Evolutionary conservation across 2,888 invertebrate species (phyloP).

Genomic region (Leptinotarsa tumamoca): DNA sequence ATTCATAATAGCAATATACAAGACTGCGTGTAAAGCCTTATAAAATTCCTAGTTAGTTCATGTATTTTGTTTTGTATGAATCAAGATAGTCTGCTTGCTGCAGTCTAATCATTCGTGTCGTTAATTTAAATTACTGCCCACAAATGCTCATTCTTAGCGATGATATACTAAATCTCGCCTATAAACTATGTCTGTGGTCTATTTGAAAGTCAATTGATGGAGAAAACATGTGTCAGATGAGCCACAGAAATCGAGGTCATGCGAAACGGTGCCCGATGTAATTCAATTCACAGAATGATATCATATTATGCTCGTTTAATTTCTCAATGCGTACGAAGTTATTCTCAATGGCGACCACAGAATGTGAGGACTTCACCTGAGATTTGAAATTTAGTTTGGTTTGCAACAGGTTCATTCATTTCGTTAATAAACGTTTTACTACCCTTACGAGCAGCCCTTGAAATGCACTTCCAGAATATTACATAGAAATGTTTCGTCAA

Average conservation of each 20-base stretch:
- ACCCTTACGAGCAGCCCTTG: no score
- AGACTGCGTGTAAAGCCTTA: no score
- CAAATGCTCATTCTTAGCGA: background rate
- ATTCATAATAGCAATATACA: no score
- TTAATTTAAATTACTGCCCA: background rate
- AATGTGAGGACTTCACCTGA: background rate
- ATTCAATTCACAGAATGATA: constrained; percentile 12
- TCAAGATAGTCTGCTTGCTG: no score
- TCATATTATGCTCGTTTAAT: constrained; percentile 13
- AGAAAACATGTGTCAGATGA: constrained; percentile 21
- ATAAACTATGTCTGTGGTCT: background rate
- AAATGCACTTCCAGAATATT: no score
- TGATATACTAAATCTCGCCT: background rate
- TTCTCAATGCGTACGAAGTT: constrained; percentile 1
- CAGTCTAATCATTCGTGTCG: no score
- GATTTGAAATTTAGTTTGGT: no score
- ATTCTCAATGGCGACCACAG: background rate
- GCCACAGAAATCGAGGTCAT: constrained; percentile 5
- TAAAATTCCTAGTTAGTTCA: no score
- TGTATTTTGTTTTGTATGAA: no score
- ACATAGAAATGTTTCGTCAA: no score
- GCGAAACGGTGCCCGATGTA: constrained; percentile 16
- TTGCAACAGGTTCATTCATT: no score
- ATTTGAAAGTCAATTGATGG: constrained; percentile 16
- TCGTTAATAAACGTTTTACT: no score